These are phyloP conservation scores for Melanotus villosus DNA, from an alignment of 2,888 invertebrate genomes.

Conservation along the genomic window DNA sequence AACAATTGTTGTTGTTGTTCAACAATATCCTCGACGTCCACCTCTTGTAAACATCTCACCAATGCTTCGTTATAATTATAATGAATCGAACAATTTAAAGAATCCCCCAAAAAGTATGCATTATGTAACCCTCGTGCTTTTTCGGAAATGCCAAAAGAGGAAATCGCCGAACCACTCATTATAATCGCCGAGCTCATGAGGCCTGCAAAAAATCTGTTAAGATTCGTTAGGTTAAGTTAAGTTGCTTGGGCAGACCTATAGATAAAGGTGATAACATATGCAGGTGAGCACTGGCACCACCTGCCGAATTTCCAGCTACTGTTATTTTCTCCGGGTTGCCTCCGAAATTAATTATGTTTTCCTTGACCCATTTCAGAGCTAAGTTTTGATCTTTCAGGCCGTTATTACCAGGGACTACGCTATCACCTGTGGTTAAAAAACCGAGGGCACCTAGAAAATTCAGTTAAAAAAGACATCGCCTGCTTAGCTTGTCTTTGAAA, in stretches of 20 bases:
- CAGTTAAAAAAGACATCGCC: neutral
- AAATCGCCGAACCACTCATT: neutral
- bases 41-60: slow-evolving; percentile 5
- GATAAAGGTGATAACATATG: slow-evolving; percentile 5
- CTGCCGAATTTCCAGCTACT: slow-evolving; percentile 22
- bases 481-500: too few relatives aligned
- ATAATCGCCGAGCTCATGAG: too few relatives aligned
- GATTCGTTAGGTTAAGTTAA: too few relatives aligned
- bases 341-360: slow-evolving; percentile 17
- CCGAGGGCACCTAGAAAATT: slow-evolving; percentile 27
- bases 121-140: neutral
- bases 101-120: neutral
- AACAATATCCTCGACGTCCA: neutral
- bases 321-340: slow-evolving; percentile 27
- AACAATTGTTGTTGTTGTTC: neutral
- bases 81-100: neutral
- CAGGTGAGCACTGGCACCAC: slow-evolving; percentile 3
- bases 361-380: slow-evolving; percentile 14
- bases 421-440: slow-evolving; percentile 22
- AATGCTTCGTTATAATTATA: neutral
- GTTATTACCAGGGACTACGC: slow-evolving; percentile 11
- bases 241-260: too few relatives aligned
- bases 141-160: neutral
- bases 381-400: slow-evolving; percentile 23
- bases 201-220: too few relatives aligned